Evolutionary conservation across 2,888 invertebrate species (phyloP).

Genomic region (Cheilosia vernalis): DNA sequence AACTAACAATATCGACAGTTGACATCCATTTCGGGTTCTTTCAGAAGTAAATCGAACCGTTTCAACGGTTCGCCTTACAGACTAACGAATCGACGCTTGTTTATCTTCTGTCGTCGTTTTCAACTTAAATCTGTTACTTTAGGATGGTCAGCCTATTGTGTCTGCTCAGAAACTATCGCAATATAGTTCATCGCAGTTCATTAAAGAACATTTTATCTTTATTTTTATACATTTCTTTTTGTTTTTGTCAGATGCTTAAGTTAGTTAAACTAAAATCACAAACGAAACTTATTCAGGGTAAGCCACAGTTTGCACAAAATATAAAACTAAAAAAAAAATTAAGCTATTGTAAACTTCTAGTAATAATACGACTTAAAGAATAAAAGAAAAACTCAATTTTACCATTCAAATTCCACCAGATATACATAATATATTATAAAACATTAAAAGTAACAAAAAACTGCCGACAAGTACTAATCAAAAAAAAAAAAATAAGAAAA

Average conservation of each 20-base stretch:
- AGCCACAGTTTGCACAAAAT: constrained; percentile 69
- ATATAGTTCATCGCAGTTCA: background rate
- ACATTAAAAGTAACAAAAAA: constrained; percentile 66
- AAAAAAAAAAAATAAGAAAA: background rate
- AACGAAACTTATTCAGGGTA: constrained; percentile 73
- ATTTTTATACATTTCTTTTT: background rate
- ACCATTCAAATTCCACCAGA: constrained; percentile 72
- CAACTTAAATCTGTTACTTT: too few species aligned
- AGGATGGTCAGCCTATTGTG: too few species aligned
- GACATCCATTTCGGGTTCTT: too few species aligned
- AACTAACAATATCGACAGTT: too few species aligned
- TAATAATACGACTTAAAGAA: constrained; percentile 18
- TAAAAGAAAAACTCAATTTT: constrained; percentile 35
- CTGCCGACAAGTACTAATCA: constrained; percentile 68
- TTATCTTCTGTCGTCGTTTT: too few species aligned
- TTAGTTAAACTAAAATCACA: constrained; percentile 32
- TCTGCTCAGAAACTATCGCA: background rate
- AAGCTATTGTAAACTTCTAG: constrained; percentile 51
- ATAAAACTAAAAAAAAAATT: constrained; percentile 23
- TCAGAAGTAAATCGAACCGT: too few species aligned
- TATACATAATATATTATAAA: constrained; percentile 30
- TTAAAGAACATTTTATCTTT: background rate
- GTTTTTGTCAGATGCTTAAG: background rate
- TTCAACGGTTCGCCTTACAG: too few species aligned
- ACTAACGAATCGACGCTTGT: too few species aligned